Percentiles rank a stretch among this genome's conserved stretches.
These are phyloP conservation scores for Psittacula cyanocephala DNA, from an alignment of 2,113 vertebrate genomes.

Conservation along the genomic window DNA sequence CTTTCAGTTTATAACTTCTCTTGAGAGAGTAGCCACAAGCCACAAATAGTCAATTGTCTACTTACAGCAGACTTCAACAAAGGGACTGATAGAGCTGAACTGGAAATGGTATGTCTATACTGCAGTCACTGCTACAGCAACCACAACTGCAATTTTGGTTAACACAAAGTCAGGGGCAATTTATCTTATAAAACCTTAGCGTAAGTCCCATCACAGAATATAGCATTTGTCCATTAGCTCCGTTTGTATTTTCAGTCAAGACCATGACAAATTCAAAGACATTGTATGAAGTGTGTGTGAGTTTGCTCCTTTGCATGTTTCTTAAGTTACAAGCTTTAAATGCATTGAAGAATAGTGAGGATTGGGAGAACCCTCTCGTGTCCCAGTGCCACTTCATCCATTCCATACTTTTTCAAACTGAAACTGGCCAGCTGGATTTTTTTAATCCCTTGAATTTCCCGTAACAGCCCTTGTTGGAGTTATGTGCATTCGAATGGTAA, in stretches of 20 bases:
- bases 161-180: not conserved
- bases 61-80: slow-evolving; percentile 14
- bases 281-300: not conserved
- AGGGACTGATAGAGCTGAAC: slow-evolving; percentile 5
- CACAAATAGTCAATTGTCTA: slow-evolving; percentile 18
- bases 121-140: not conserved
- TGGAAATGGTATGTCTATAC: slow-evolving; percentile 7
- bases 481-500: too few species aligned
- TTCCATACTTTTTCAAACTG: not conserved
- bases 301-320: not conserved
- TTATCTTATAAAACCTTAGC: not conserved
- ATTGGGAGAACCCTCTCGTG: not conserved
- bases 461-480: not conserved
- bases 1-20: slow-evolving; percentile 36
- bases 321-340: not conserved
- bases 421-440: not conserved
- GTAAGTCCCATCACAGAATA: not conserved
- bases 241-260: not conserved
- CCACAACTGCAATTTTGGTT: not conserved
- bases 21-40: slow-evolving; percentile 28
- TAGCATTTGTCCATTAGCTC: not conserved
- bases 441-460: not conserved
- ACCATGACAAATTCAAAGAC: not conserved
- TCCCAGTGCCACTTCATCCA: not conserved
- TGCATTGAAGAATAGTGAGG: not conserved